Conservation (phyloP, 2,888 invertebrate species). For the Hirtodrosophila histrioides region DNA sequence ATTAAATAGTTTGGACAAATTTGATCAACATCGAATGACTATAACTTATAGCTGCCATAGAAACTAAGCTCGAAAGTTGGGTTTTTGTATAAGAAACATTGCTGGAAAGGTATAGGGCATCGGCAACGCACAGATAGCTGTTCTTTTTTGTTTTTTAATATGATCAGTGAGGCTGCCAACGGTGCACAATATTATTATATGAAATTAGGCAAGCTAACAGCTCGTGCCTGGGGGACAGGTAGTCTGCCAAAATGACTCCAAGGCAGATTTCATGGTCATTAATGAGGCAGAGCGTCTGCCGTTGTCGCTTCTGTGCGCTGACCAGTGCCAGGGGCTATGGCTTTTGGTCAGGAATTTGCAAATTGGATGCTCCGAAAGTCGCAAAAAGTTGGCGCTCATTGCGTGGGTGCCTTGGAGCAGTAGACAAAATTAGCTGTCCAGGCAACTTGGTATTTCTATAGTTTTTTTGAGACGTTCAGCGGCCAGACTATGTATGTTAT, state of each 20-base stretch:
- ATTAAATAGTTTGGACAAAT: too few species aligned
- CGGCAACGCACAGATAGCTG: too few species aligned
- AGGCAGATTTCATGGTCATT: slow-evolving; percentile 82
- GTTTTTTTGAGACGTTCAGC: slow-evolving; percentile 5
- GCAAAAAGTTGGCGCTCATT: slow-evolving; percentile 52
- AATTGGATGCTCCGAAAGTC: slow-evolving; percentile 41
- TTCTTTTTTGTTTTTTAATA: background rate
- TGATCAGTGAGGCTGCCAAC: background rate
- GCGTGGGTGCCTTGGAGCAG: slow-evolving; percentile 70
- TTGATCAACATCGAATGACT: too few species aligned
- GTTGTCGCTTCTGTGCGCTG: slow-evolving; percentile 22
- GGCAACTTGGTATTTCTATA: slow-evolving; percentile 5
- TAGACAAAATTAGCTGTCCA: slow-evolving; percentile 47
- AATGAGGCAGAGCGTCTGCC: slow-evolving; percentile 45
- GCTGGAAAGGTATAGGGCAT: too few species aligned
- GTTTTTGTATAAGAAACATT: too few species aligned
- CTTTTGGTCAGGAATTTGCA: slow-evolving; percentile 56
- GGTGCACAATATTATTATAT: slow-evolving; percentile 12
- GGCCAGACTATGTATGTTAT: too few species aligned
- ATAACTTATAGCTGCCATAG: too few species aligned
- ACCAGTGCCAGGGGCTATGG: slow-evolving; percentile 1
- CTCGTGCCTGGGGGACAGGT: slow-evolving; percentile 59
- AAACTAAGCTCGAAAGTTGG: too few species aligned
- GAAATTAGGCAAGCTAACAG: slow-evolving; percentile 19
- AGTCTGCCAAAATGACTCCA: slow-evolving; percentile 64